These are phyloP conservation scores for Drosophila sechellia DNA, from an alignment of 1,140 invertebrate species.

Conservation along the genomic window DNA sequence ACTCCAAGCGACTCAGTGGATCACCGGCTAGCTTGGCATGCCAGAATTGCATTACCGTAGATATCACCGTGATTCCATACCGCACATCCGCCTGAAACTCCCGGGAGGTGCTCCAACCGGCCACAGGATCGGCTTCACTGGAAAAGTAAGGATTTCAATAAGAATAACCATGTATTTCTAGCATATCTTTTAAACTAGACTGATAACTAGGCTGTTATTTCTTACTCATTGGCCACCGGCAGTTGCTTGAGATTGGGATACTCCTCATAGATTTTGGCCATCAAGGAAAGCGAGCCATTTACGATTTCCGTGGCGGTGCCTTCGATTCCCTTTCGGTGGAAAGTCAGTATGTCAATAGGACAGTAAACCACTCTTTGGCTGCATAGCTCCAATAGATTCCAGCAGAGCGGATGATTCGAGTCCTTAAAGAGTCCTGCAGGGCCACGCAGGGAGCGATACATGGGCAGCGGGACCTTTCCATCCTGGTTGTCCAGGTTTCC, in stretches of 20 bases:
- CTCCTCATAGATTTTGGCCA: conserved; percentile 71
- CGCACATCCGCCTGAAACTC: conserved; percentile 84
- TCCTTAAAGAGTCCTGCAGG: conserved; percentile 85
- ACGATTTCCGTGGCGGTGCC: conserved; percentile 76
- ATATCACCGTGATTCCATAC: conserved; percentile 84
- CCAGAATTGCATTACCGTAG: conserved; percentile 84
- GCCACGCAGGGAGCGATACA: conserved; percentile 78
- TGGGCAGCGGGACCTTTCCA: conserved; percentile 52
- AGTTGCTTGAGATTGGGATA: conserved; percentile 81
- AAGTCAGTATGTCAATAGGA: conserved; percentile 85
- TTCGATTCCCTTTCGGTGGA: conserved; percentile 85
- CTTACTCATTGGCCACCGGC: conserved; percentile 85
- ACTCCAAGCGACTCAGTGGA: conserved; percentile 69
- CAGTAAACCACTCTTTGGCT: conserved; percentile 71
- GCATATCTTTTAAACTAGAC: neutral
- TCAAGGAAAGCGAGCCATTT: conserved; percentile 72
- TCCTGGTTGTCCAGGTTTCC: conserved; percentile 23
- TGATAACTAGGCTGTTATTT: neutral
- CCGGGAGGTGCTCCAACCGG: conserved; percentile 84
- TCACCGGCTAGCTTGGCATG: conserved; percentile 65
- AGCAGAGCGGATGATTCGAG: conserved; percentile 84
- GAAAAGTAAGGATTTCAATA: too few relatives aligned
- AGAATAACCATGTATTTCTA: neutral
- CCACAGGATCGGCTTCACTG: conserved; percentile 85
- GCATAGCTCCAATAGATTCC: conserved; percentile 84